phyloP scores from a whole-genome alignment of 2,797 vertebrate genomes.

The Darevskia mixta region DNA sequence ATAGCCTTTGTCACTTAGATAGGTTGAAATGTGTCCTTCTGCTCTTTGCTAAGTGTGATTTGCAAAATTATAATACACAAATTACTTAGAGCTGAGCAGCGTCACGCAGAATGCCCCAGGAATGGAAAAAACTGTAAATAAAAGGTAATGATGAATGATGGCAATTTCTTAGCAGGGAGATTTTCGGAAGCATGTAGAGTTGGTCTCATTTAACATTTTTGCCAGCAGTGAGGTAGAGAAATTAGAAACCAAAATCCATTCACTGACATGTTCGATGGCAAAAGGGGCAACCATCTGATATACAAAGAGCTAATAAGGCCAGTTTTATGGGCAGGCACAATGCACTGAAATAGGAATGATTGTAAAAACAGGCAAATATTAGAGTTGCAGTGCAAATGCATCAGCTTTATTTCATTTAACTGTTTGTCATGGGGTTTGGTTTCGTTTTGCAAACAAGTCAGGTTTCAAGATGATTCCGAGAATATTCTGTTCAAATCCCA shows the following conservation, averaged over 20 bases:
- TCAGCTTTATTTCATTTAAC: neutral
- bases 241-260: neutral
- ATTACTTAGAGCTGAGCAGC: neutral
- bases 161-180: neutral
- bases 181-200: neutral
- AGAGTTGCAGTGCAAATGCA: neutral
- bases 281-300: neutral
- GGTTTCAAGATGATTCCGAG: neutral
- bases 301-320: neutral
- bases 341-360: neutral
- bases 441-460: neutral
- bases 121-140: neutral
- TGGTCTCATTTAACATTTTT: neutral
- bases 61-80: neutral
- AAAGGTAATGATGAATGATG: neutral
- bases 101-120: neutral
- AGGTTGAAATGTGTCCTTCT: neutral
- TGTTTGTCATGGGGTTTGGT: neutral
- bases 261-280: neutral
- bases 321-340: neutral
- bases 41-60: neutral
- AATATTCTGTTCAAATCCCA: neutral
- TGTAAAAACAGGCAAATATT: neutral
- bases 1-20: slow-evolving; percentile 4
- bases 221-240: neutral